Evolutionary conservation across 2,888 invertebrate genomes (phyloP).

Genomic region (Cistogaster globosa): DNA sequence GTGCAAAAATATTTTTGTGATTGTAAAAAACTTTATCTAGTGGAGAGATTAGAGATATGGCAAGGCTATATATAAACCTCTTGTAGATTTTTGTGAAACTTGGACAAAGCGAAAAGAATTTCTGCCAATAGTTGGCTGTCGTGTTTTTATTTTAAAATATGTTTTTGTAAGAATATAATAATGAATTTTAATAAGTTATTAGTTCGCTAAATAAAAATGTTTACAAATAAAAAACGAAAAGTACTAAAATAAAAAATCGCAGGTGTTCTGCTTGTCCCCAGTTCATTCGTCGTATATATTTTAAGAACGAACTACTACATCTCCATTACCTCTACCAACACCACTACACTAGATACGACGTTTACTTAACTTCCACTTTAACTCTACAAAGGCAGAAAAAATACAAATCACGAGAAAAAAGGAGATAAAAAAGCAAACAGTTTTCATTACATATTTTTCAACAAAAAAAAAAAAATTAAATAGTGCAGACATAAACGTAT

Average conservation of each 20-base stretch:
- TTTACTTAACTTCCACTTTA: constrained; percentile 59
- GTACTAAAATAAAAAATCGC: constrained; percentile 56
- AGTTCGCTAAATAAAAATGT: constrained; percentile 57
- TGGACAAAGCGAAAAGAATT: constrained; percentile 61
- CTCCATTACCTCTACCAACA: constrained; percentile 59
- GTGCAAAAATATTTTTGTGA: constrained; percentile 32
- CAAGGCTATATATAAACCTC: constrained; percentile 8
- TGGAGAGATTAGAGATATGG: constrained; percentile 37
- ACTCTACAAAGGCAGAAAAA: constrained; percentile 65
- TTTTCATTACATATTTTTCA: constrained; percentile 27
- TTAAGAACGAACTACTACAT: constrained; percentile 61
- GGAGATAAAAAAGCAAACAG: constrained; percentile 49
- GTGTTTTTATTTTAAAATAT: constrained; percentile 34
- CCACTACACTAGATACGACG: constrained; percentile 53
- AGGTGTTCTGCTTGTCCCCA: constrained; percentile 58
- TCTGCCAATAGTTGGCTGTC: constrained; percentile 45
- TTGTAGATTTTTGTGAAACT: constrained; percentile 65
- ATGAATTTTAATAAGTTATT: constrained; percentile 1
- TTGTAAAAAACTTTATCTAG: constrained; percentile 25
- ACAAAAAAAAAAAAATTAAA: constrained; percentile 11
- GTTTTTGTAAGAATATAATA: constrained; percentile 28
- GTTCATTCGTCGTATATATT: constrained; percentile 51
- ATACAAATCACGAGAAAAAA: constrained; percentile 57
- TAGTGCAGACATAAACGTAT: constrained; percentile 41
- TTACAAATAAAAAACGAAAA: constrained; percentile 43